Conservation (phyloP, 2,888 invertebrate species). For the Ephialtes manifestator region DNA sequence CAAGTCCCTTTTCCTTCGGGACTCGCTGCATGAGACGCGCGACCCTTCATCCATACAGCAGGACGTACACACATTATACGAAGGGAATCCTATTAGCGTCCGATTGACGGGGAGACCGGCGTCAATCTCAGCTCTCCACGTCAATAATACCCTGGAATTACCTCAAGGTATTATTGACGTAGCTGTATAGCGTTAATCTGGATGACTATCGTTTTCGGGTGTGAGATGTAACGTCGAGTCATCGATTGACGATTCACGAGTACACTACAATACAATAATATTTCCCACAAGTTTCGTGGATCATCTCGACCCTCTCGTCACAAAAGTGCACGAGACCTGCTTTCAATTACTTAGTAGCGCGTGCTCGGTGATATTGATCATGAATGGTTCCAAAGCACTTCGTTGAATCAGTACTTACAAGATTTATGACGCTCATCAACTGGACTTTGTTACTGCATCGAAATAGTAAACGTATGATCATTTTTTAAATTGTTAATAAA, state of each 20-base stretch:
- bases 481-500: neutral
- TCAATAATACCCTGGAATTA: constrained; percentile 55
- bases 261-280: constrained; percentile 6
- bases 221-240: constrained; percentile 31
- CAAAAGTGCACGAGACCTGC: constrained; percentile 13
- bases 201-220: constrained; percentile 59
- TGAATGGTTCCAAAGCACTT: constrained; percentile 15
- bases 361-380: constrained; percentile 42
- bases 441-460: neutral
- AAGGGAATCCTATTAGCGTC: constrained; percentile 69
- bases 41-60: constrained; percentile 24
- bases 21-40: constrained; percentile 9
- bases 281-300: constrained; percentile 33
- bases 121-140: constrained; percentile 64
- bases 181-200: constrained; percentile 51
- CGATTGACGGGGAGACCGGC: constrained; percentile 64
- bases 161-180: constrained; percentile 46
- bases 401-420: neutral
- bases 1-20: constrained; percentile 33
- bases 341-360: constrained; percentile 59
- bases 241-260: constrained; percentile 40
- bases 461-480: neutral
- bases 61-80: constrained; percentile 49
- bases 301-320: constrained; percentile 45
- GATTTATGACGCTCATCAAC: neutral